A percentile compares a stretch with the other conserved stretches of the same genome.
phyloP scores from a whole-genome alignment of 2,888 invertebrate species.

The Zygaena filipendulae region DNA sequence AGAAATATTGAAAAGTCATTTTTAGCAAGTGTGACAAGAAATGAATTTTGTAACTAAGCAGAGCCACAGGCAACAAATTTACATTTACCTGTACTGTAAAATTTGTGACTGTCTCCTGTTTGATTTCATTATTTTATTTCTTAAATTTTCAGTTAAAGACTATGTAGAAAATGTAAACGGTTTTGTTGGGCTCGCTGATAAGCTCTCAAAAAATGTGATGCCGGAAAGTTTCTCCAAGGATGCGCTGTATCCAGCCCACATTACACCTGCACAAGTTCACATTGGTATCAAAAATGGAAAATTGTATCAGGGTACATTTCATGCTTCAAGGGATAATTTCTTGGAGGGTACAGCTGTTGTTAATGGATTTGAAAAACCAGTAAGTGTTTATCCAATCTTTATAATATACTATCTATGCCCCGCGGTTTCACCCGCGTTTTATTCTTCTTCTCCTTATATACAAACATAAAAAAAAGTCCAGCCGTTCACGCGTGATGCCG shows the following conservation, averaged over 20 bases:
- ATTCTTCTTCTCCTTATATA: not conserved
- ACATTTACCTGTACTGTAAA: no score
- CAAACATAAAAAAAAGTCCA: no score
- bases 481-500: no score
- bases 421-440: no score
- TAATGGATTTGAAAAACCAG: slow-evolving; percentile 81
- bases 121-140: no score
- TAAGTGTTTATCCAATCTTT: slow-evolving; percentile 43
- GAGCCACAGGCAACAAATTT: no score
- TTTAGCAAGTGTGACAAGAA: no score
- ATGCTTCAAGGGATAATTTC: slow-evolving; percentile 93
- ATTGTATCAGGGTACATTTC: slow-evolving; percentile 82
- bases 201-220: slow-evolving; percentile 77
- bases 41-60: no score
- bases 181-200: slow-evolving; percentile 79
- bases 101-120: no score
- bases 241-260: slow-evolving; percentile 86
- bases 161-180: slow-evolving; percentile 81
- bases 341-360: slow-evolving; percentile 90
- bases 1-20: no score
- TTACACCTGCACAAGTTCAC: slow-evolving; percentile 81
- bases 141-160: slow-evolving; percentile 68
- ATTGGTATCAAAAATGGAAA: slow-evolving; percentile 81
- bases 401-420: no score
- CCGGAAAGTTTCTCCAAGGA: slow-evolving; percentile 69